Percentiles rank a stretch among this genome's conserved stretches.
phyloP scores from a whole-genome alignment of 2,888 invertebrate species.

The Eupithecia tripunctaria region DNA sequence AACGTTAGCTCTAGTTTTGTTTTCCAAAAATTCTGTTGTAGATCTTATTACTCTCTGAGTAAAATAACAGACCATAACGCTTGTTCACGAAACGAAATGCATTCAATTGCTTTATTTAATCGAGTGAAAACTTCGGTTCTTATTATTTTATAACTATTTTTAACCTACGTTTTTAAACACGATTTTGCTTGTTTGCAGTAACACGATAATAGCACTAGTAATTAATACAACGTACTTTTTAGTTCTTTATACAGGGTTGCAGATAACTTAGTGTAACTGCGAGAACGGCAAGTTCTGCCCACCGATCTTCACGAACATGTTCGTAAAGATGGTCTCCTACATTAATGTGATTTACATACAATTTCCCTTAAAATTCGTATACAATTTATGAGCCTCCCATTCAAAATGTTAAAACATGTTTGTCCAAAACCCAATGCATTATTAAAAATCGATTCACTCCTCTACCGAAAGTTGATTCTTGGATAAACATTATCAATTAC shows the following conservation, averaged over 20 bases:
- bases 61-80: slow-evolving; percentile 26
- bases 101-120: slow-evolving; percentile 28
- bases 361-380: no score
- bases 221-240: not conserved
- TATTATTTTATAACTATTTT: not conserved
- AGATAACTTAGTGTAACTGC: no score
- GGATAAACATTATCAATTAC: no score
- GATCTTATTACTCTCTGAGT: slow-evolving; percentile 14
- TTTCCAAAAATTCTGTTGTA: not conserved
- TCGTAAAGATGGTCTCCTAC: no score
- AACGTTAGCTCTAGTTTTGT: not conserved
- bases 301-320: no score
- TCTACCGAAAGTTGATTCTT: no score
- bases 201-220: not conserved
- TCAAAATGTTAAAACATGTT: no score
- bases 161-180: not conserved
- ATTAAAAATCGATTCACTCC: no score
- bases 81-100: slow-evolving; percentile 20
- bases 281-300: no score
- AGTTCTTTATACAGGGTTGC: not conserved
- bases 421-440: no score
- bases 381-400: no score
- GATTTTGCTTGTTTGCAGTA: not conserved
- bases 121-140: slow-evolving; percentile 1
- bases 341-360: no score